A percentile compares a stretch with the other conserved stretches of the same genome.
phyloP scores from a whole-genome alignment of 1,140 invertebrate genomes.

The Trichoplusia ni region DNA sequence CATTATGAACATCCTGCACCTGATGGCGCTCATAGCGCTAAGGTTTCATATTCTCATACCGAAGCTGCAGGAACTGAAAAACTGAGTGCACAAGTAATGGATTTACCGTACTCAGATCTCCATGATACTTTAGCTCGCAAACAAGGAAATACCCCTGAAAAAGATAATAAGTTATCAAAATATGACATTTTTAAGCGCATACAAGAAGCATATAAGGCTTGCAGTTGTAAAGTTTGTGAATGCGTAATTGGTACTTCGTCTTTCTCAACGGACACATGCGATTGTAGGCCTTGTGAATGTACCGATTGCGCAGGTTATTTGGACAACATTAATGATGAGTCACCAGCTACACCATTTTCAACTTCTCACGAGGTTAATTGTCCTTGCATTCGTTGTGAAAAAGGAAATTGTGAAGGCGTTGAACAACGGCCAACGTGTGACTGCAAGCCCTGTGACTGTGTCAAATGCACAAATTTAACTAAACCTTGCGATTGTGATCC shows the following conservation, averaged over 20 bases:
- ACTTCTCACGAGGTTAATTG: constrained; percentile 29
- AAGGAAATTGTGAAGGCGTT: constrained; percentile 42
- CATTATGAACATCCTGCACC: neutral
- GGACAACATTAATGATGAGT: constrained; percentile 16
- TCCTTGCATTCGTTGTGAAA: constrained; percentile 45
- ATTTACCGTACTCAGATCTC: constrained; percentile 49
- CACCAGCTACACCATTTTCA: neutral
- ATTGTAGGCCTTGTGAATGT: constrained; percentile 58
- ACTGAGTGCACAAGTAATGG: constrained; percentile 61
- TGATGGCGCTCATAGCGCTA: too few relatives aligned
- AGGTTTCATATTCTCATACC: neutral
- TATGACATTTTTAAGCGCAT: constrained; percentile 55
- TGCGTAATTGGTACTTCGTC: constrained; percentile 53
- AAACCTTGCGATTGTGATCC: constrained; percentile 48
- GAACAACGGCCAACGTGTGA: constrained; percentile 17
- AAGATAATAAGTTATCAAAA: constrained; percentile 38
- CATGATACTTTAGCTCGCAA: constrained; percentile 35
- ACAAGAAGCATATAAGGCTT: constrained; percentile 63
- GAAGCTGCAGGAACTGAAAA: constrained; percentile 28
- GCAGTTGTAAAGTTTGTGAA: constrained; percentile 69
- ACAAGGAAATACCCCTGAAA: constrained; percentile 4
- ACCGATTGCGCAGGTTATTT: constrained; percentile 42
- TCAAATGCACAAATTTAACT: constrained; percentile 34
- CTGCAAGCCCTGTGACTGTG: constrained; percentile 52
- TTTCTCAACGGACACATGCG: constrained; percentile 35